These are phyloP conservation scores for Bicyclus anynana DNA, from an alignment of 1,140 invertebrate species.

Conservation along the genomic window DNA sequence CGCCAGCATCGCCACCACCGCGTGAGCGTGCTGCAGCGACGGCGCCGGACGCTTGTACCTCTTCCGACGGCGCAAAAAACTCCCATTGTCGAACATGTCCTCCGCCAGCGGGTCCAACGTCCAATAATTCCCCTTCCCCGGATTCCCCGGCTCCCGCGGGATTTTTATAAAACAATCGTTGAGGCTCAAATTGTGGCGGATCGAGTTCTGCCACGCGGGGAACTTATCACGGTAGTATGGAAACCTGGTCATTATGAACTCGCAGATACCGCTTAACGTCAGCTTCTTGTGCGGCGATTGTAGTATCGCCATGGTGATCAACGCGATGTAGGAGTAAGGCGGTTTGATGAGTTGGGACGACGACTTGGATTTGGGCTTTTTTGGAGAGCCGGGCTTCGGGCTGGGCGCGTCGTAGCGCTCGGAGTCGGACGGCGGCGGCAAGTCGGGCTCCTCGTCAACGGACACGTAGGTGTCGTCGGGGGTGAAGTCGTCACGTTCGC, in stretches of 20 bases:
- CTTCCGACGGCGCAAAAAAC: constrained; percentile 95
- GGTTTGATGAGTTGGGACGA: constrained; percentile 84
- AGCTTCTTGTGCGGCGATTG: constrained; percentile 98
- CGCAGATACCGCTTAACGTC: constrained; percentile 98
- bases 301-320: constrained; percentile 98
- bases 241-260: constrained; percentile 99
- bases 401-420: constrained; percentile 64
- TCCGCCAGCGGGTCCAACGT: constrained; percentile 97
- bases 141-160: constrained; percentile 97
- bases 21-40: constrained; percentile 69
- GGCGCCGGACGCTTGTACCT: constrained; percentile 91
- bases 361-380: constrained; percentile 64
- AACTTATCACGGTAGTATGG: constrained; percentile 97
- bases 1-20: constrained; percentile 68
- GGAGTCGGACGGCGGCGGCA: constrained; percentile 59
- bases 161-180: constrained; percentile 99
- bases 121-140: constrained; percentile 99
- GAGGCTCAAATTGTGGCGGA: constrained; percentile 96
- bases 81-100: constrained; percentile 99
- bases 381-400: constrained; percentile 59
- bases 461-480: constrained; percentile 68
- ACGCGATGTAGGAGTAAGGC: constrained; percentile 97
- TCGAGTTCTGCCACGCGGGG: constrained; percentile 97
- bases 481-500: constrained; percentile 51
- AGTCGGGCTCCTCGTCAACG: constrained; percentile 66